Evolutionary conservation across 2,888 invertebrate genomes (phyloP).

Genomic region (Salpingus planirostris): DNA sequence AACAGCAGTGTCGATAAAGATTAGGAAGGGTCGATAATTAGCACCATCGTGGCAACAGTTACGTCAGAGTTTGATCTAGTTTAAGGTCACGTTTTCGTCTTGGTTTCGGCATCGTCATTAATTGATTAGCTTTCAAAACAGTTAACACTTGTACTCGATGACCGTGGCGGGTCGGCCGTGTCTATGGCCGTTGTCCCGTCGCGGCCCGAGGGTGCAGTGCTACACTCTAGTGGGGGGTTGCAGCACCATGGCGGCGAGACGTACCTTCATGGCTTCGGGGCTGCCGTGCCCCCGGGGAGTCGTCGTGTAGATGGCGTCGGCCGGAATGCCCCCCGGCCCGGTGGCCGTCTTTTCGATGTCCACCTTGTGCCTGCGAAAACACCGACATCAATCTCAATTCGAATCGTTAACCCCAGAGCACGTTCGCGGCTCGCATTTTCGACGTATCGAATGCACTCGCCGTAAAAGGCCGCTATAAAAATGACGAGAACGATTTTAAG

Average conservation of each 20-base stretch:
- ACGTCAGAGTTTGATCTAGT: neutral
- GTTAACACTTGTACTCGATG: constrained; percentile 41
- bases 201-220: constrained; percentile 40
- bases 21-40: too few relatives aligned
- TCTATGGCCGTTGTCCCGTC: constrained; percentile 22
- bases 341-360: constrained; percentile 43
- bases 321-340: constrained; percentile 54
- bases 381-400: too few relatives aligned
- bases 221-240: constrained; percentile 82
- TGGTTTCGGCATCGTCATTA: too few relatives aligned
- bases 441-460: too few relatives aligned
- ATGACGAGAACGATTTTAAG: too few relatives aligned
- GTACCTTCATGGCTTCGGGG: constrained; percentile 80
- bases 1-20: too few relatives aligned
- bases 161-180: constrained; percentile 37
- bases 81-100: constrained; percentile 1
- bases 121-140: constrained; percentile 33
- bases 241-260: constrained; percentile 81
- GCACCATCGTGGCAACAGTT: too few relatives aligned
- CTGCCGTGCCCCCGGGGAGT: constrained; percentile 31
- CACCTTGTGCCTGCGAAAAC: constrained; percentile 32
- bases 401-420: too few relatives aligned
- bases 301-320: constrained; percentile 66
- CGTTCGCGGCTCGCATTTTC: too few relatives aligned
- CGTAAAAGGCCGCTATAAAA: too few relatives aligned